phyloP scores from a whole-genome alignment of 2,113 vertebrate genomes.

The Gopherus evgoodei region DNA sequence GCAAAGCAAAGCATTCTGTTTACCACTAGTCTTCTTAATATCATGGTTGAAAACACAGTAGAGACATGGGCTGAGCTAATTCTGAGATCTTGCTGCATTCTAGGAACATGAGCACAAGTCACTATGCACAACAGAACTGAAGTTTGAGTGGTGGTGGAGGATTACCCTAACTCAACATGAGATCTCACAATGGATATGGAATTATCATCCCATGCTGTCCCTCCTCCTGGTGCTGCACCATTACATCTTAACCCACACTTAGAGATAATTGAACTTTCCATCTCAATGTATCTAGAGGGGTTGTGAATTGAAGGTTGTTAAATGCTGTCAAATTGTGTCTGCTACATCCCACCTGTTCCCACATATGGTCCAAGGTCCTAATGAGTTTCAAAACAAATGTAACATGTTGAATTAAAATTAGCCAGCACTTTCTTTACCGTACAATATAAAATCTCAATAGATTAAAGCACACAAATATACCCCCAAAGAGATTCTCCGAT shows the following conservation, averaged over 20 bases:
- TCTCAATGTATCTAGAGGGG: background rate
- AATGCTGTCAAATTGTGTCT: background rate
- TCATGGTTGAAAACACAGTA: background rate
- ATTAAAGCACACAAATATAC: background rate
- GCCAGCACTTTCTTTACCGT: rapidly evolving
- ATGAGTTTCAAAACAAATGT: background rate
- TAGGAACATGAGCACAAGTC: background rate
- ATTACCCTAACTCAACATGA: background rate
- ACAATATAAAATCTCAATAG: background rate
- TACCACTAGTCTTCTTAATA: background rate
- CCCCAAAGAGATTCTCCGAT: background rate
- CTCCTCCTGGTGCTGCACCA: background rate
- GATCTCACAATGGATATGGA: background rate
- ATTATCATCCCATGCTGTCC: background rate
- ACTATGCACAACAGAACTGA: background rate
- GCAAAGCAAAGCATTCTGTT: background rate
- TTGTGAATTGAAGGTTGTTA: background rate
- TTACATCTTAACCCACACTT: background rate
- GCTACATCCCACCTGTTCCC: background rate
- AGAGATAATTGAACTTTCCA: background rate
- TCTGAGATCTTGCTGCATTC: background rate
- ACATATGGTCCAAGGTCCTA: background rate
- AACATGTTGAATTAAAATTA: background rate
- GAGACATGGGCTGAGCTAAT: background rate
- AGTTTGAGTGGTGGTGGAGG: background rate